A percentile compares a stretch with the other conserved stretches of the same genome.
Conservation (phyloP, 2,888 invertebrate genomes). For the Stegana nigrithorax region DNA sequence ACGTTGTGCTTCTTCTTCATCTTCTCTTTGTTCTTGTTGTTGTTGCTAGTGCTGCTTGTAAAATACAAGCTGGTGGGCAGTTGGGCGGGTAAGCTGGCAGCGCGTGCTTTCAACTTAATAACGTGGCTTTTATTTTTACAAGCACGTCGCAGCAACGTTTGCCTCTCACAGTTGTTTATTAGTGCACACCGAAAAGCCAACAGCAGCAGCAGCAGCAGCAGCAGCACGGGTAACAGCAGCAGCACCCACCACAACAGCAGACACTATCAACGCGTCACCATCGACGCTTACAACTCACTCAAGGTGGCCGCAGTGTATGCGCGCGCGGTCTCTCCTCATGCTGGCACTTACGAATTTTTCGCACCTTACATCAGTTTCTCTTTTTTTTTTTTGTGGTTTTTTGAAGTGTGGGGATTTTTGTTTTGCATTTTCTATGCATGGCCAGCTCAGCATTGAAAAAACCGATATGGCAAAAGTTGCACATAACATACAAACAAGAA, state of each 20-base stretch:
- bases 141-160: constrained; percentile 20
- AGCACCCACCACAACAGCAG: too few species aligned
- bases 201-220: constrained; percentile 31
- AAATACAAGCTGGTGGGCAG: constrained; percentile 4
- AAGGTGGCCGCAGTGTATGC: too few species aligned
- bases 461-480: constrained; percentile 22
- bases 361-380: constrained; percentile 33
- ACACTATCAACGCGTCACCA: constrained; percentile 38
- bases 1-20: too few species aligned
- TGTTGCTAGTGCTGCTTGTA: too few species aligned
- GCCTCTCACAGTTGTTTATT: neutral
- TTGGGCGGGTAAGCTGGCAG: constrained; percentile 30
- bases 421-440: too few species aligned
- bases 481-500: constrained; percentile 27
- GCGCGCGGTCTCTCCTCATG: neutral
- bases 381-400: neutral
- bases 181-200: constrained; percentile 26
- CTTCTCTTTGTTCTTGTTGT: too few species aligned
- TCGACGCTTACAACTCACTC: constrained; percentile 28
- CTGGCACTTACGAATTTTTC: constrained; percentile 42
- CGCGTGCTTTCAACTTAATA: constrained; percentile 61
- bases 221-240: constrained; percentile 34
- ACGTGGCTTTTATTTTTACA: constrained; percentile 61
- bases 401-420: neutral
- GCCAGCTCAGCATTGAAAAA: too few species aligned